phyloP scores from a whole-genome alignment of 2,888 invertebrate species.

The Geotrupes spiniger region DNA sequence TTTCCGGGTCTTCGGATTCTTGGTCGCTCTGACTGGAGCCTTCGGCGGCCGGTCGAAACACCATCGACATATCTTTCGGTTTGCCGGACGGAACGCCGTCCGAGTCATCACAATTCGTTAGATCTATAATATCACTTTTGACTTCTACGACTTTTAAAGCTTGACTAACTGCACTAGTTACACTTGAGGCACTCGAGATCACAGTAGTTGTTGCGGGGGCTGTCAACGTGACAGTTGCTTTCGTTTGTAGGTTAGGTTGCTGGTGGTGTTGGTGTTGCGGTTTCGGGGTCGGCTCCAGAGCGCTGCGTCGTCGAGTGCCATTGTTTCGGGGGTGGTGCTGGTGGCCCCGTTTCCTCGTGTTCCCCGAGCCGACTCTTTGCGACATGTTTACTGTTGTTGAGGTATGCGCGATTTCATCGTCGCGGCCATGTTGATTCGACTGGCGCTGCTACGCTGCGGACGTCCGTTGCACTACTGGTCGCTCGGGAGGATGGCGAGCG shows the following conservation, averaged over 20 bases:
- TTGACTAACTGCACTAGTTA: slow-evolving; percentile 36
- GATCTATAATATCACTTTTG: slow-evolving; percentile 46
- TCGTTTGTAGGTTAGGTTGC: slow-evolving; percentile 19
- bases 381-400: slow-evolving; percentile 51
- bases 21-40: slow-evolving; percentile 53
- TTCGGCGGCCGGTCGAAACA: slow-evolving; percentile 49
- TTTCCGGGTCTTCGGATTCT: slow-evolving; percentile 72
- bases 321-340: slow-evolving; percentile 71
- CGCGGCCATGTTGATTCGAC: slow-evolving; percentile 61
- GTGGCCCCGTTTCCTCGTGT: slow-evolving; percentile 67
- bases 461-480: slow-evolving; percentile 18
- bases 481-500: background rate
- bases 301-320: slow-evolving; percentile 52
- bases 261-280: slow-evolving; percentile 12
- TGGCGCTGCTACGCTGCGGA: slow-evolving; percentile 38
- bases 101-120: slow-evolving; percentile 47
- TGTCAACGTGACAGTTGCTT: slow-evolving; percentile 16
- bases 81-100: slow-evolving; percentile 27
- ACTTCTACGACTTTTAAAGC: slow-evolving; percentile 26
- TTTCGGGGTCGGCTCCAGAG: slow-evolving; percentile 45
- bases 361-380: slow-evolving; percentile 60
- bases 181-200: slow-evolving; percentile 34
- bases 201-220: slow-evolving; percentile 23
- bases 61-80: slow-evolving; percentile 42
- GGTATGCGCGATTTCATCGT: slow-evolving; percentile 50